Percentiles rank a stretch among this genome's conserved stretches.
phyloP scores from a whole-genome alignment of 92 coral and sea anemone species.

The Actinostola sp. region DNA sequence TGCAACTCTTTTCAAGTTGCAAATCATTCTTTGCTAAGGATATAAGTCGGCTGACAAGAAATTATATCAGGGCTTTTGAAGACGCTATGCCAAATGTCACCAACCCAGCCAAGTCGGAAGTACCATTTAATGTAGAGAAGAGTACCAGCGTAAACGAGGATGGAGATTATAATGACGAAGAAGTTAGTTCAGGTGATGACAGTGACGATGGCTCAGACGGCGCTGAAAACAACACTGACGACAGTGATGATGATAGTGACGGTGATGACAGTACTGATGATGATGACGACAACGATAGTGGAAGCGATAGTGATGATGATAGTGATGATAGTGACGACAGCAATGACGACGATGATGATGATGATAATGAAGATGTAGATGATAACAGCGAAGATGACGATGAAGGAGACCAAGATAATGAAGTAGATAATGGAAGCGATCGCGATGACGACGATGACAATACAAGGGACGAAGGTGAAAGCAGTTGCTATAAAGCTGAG shows the following conservation, averaged over 20 bases:
- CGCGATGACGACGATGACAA: not conserved
- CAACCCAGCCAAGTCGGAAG: not conserved
- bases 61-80: conserved; percentile 21
- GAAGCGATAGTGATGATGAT: not conserved
- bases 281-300: not conserved
- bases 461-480: too few species aligned
- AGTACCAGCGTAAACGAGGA: not conserved
- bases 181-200: not conserved
- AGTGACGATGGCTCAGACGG: not conserved
- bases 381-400: not conserved
- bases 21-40: conserved; percentile 21
- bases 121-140: not conserved
- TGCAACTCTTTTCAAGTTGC: conserved; percentile 42
- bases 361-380: not conserved
- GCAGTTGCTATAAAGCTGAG: too few species aligned
- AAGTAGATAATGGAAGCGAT: not conserved
- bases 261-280: conserved; percentile 1
- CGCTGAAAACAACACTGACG: not conserved
- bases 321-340: conserved; percentile 21
- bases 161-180: conserved; percentile 7
- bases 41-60: conserved; percentile 11
- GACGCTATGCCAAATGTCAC: not conserved
- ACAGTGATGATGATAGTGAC: not conserved
- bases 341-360: conserved; percentile 4
- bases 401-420: not conserved